Base-by-base conservation (phyloP, 1,140 invertebrate genomes). In the Lepidostoma basale region DNA sequence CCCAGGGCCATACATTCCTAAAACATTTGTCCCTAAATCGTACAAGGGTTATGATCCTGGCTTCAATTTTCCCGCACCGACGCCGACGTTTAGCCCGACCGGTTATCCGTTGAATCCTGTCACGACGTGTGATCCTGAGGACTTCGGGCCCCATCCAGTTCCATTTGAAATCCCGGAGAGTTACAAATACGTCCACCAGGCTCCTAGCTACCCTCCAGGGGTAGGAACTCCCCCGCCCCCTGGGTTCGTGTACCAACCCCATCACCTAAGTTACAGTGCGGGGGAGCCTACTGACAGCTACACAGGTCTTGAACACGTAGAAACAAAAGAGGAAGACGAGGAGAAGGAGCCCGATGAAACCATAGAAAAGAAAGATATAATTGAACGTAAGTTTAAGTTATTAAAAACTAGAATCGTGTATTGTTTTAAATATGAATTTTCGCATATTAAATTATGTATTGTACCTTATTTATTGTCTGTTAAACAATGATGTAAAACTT, bases 111-210 rank as follows among this genome's bases (percentile, higher is more conserved):
- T 59, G 6, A 39, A 69, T 25, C 67, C 67, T n/a, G 9, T 52
- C 3, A 30, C 28, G 3, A 64, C 54, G 8, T 67, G 60, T 22
- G 60, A 69, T 63, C 60, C 60, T 2, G 67, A 69, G 18, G 67
- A 69, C 22, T 40, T 54, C 6, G 49, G 52, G 3, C 67, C 67
- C 3, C 42, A 30, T 26, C 52, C 52, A 2, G 3, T 56, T 3
- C 52, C 52, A 8, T 60, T 60, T n/a, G 16, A 44, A 44, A 14
- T 42, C 14, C 40, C 56, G n/a, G 23, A 5, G 36, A 40, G 36
- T 16, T 42, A 18, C 25, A 6, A 28, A 23, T 14, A 40, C 22
- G 3, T n/a, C n/a, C 25, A 26, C 9, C 3, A 12, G 1, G 49
- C 10, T 54, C 36, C 22, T n/a, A 25, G 12, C 33, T 9, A 42